A percentile compares a stretch with the other conserved stretches of the same genome.
Evolutionary conservation across 1,140 invertebrate genomes (phyloP).

Genomic region (Cydia strobilella): DNA sequence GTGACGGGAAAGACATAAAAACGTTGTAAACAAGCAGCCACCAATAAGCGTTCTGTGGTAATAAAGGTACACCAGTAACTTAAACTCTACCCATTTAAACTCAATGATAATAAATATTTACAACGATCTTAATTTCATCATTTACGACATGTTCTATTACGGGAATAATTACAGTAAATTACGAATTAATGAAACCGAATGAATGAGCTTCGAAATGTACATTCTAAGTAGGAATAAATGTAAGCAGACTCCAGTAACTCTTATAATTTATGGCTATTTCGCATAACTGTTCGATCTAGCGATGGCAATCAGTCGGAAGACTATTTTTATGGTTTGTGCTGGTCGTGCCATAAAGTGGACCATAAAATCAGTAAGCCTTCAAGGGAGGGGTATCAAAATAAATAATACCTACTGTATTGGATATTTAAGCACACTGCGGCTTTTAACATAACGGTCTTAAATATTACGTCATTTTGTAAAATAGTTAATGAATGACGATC

Average conservation of each 20-base stretch:
- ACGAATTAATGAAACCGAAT: not conserved
- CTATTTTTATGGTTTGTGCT: conserved; percentile 72
- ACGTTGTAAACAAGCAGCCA: too few species aligned
- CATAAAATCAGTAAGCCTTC: conserved; percentile 71
- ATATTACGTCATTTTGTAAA: too few species aligned
- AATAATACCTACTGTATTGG: conserved; percentile 64
- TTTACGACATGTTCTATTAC: not conserved
- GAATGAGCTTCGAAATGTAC: conserved; percentile 12
- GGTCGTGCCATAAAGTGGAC: conserved; percentile 69
- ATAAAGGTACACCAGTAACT: not conserved
- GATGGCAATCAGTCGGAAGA: conserved; percentile 69
- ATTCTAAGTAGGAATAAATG: conserved; percentile 40
- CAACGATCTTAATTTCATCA: not conserved
- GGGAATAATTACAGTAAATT: conserved; percentile 5
- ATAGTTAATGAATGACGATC: too few species aligned
- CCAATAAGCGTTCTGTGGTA: not conserved
- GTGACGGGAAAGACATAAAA: too few species aligned
- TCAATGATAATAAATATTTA: not conserved
- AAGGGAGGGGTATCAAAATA: conserved; percentile 68
- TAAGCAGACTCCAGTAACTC: conserved; percentile 45
- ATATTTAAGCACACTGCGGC: conserved; percentile 50
- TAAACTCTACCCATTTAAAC: not conserved
- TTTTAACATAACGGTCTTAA: too few species aligned
- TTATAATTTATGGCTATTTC: conserved; percentile 66
- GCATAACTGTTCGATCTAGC: conserved; percentile 56